Conservation (phyloP, 1,140 invertebrate genomes). For the Aphis gossypii region DNA sequence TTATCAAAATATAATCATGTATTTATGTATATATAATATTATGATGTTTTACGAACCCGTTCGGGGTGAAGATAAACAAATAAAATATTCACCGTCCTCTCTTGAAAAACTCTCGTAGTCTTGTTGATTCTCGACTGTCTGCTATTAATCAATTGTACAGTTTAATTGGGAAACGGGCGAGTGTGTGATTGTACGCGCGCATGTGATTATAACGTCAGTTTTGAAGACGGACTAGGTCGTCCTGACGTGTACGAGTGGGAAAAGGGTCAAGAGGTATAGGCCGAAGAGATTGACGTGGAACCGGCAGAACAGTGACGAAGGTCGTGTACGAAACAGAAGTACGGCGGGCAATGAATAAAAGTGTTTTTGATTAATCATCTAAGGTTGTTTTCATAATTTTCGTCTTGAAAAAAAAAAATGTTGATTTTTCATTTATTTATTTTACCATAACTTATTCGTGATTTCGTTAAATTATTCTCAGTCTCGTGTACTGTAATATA, state of each 20-base stretch:
- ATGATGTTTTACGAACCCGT: not conserved
- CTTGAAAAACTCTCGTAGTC: slow-evolving; percentile 2
- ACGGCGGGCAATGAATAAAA: not conserved
- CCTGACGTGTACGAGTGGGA: slow-evolving; percentile 26
- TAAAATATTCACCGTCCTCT: not conserved
- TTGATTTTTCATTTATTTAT: not conserved
- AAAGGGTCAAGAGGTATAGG: slow-evolving; percentile 46
- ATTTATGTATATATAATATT: not conserved
- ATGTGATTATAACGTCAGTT: slow-evolving; percentile 46
- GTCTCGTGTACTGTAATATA: not conserved
- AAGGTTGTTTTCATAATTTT: slow-evolving; percentile 48
- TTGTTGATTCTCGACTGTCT: not conserved
- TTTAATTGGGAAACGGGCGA: slow-evolving; percentile 31
- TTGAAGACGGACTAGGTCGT: slow-evolving; percentile 20
- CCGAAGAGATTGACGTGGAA: slow-evolving; percentile 43
- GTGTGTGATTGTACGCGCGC: not conserved
- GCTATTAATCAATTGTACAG: slow-evolving; percentile 2
- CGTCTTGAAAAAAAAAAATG: not conserved
- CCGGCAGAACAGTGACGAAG: slow-evolving; percentile 23
- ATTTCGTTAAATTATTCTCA: not conserved
- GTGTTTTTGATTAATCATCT: slow-evolving; percentile 50
- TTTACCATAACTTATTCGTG: not conserved
- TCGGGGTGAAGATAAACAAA: not conserved
- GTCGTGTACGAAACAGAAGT: slow-evolving; percentile 15
- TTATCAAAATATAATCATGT: not conserved